Percentiles rank a stretch among this genome's conserved stretches.
Evolutionary conservation across 2,888 invertebrate genomes (phyloP).

Genomic region (Drosophila rellima): DNA sequence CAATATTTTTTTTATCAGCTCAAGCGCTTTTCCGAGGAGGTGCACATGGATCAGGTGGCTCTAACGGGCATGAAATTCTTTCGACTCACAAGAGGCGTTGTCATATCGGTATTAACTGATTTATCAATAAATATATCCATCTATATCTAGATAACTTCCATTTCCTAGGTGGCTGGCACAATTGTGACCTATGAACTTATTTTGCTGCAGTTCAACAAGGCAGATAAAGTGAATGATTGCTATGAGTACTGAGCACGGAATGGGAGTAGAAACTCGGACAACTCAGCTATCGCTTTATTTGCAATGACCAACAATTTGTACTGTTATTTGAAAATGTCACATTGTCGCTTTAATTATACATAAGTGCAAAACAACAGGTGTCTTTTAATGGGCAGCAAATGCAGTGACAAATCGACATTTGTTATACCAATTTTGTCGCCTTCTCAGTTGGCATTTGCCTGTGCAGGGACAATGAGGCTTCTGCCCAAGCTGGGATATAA

Average conservation of each 20-base stretch:
- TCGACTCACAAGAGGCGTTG: constrained; percentile 83
- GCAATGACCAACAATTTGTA: constrained; percentile 29
- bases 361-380: constrained; percentile 71
- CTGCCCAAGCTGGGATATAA: constrained; percentile 57
- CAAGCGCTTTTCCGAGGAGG: constrained; percentile 84
- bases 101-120: constrained; percentile 75
- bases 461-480: constrained; percentile 60
- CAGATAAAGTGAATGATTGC: constrained; percentile 76
- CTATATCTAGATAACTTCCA: background rate
- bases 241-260: constrained; percentile 38
- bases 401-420: constrained; percentile 2
- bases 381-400: constrained; percentile 53
- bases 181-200: constrained; percentile 88
- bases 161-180: constrained; percentile 87
- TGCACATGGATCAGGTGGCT: constrained; percentile 83
- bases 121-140: background rate
- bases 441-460: constrained; percentile 26
- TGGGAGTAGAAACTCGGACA: background rate
- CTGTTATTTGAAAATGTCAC: constrained; percentile 29
- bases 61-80: constrained; percentile 85
- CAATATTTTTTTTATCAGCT: constrained; percentile 69
- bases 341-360: constrained; percentile 62
- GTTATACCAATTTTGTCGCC: background rate
- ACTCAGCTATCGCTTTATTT: background rate
- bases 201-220: constrained; percentile 87